Percentiles rank a stretch among this genome's conserved stretches.
These are phyloP conservation scores for Nephotettix cincticeps DNA, from an alignment of 1,140 invertebrate genomes.

Conservation along the genomic window DNA sequence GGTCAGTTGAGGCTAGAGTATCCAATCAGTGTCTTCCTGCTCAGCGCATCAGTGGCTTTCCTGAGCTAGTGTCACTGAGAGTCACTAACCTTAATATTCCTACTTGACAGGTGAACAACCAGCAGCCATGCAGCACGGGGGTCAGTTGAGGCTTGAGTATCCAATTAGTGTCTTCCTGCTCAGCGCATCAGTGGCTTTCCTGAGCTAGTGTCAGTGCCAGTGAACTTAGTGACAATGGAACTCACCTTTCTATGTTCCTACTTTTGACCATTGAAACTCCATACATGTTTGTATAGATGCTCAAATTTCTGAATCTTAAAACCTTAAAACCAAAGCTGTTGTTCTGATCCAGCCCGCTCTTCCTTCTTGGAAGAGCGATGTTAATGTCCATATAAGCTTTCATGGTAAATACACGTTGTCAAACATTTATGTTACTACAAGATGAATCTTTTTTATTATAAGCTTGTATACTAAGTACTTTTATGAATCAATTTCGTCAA, in stretches of 20 bases:
- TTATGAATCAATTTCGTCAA: neutral
- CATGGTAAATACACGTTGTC: neutral
- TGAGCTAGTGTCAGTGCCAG: conserved; percentile 34
- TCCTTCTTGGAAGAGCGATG: neutral
- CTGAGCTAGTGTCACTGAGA: conserved; percentile 34
- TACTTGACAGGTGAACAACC: conserved; percentile 70
- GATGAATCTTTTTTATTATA: neutral
- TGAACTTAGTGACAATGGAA: neutral
- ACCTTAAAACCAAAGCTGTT: neutral
- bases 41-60: conserved; percentile 49
- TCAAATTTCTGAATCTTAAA: neutral
- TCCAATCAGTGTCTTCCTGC: conserved; percentile 51
- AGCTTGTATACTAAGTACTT: neutral
- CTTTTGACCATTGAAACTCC: neutral
- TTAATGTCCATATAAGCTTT: neutral
- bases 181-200: conserved; percentile 48
- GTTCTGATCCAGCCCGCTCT: neutral
- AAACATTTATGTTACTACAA: neutral
- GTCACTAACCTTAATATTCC: neutral
- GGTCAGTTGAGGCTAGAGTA: conserved; percentile 53
- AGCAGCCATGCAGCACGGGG: conserved; percentile 78
- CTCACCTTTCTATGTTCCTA: neutral
- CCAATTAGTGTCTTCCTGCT: conserved; percentile 51
- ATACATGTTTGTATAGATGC: neutral
- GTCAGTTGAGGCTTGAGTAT: conserved; percentile 52